These are phyloP conservation scores for Metopia argyrocephala DNA, from an alignment of 2,888 invertebrate species.

Conservation along the genomic window DNA sequence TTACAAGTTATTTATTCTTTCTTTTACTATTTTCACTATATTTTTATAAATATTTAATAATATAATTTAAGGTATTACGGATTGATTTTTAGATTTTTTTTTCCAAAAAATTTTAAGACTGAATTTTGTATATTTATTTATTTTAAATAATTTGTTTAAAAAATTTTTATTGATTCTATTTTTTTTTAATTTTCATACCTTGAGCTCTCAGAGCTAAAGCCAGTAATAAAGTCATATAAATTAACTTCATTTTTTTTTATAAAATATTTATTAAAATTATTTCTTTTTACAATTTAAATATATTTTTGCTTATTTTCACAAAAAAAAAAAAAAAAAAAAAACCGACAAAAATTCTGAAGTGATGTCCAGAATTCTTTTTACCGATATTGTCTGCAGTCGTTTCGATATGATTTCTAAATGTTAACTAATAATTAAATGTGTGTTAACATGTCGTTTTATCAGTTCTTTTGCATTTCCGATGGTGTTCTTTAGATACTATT, in stretches of 20 bases:
- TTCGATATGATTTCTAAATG: constrained; percentile 67
- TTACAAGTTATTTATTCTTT: too few species aligned
- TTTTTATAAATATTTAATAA: too few species aligned
- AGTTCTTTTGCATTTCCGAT: constrained; percentile 47
- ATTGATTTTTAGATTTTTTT: neutral
- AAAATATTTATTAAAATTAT: neutral
- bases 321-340: too few species aligned
- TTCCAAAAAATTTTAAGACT: too few species aligned
- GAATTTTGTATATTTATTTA: constrained; percentile 4
- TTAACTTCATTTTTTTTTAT: constrained; percentile 41
- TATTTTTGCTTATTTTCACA: too few species aligned
- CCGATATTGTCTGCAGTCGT: constrained; percentile 39
- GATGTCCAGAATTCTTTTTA: neutral
- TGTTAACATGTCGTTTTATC: constrained; percentile 73
- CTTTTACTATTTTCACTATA: too few species aligned
- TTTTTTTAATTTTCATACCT: constrained; percentile 34
- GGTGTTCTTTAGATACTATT: neutral
- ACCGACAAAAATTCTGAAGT: too few species aligned
- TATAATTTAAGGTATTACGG: too few species aligned
- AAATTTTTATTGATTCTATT: neutral
- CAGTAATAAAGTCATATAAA: constrained; percentile 23
- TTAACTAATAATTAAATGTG: constrained; percentile 73
- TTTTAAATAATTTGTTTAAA: neutral
- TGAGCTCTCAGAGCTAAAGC: constrained; percentile 16
- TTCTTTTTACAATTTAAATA: neutral